Evolutionary conservation across 1,140 invertebrate species (phyloP).

Genomic region (Tachypleus tridentatus): DNA sequence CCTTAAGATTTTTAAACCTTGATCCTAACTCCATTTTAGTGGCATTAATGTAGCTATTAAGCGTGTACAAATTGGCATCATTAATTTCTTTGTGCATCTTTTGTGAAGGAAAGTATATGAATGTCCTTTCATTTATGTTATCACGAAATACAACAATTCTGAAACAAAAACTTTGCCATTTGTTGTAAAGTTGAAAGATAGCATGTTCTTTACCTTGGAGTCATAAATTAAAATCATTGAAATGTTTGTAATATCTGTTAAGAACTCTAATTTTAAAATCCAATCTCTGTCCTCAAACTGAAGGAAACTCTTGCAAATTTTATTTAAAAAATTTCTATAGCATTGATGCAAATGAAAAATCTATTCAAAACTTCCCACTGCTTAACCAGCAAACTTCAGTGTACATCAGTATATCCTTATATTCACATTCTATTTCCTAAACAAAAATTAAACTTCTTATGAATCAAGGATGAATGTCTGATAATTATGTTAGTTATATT

Average conservation of each 20-base stretch:
- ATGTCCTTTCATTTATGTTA: not conserved
- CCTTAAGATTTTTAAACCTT: no score
- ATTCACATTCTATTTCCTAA: not conserved
- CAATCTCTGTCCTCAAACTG: not conserved
- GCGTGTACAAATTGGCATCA: no score
- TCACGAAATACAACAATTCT: not conserved
- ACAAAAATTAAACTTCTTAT: not conserved
- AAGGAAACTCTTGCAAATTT: not conserved
- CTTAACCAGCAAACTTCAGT: slow-evolving; percentile 5
- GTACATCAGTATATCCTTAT: not conserved
- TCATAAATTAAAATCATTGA: not conserved
- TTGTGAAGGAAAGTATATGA: not conserved
- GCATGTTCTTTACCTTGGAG: slow-evolving; percentile 1
- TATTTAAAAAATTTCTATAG: not conserved
- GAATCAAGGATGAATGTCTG: not conserved
- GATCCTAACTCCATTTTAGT: no score
- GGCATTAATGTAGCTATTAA: no score
- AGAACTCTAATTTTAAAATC: not conserved
- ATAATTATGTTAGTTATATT: slow-evolving; percentile 1
- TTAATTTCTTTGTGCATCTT: not conserved
- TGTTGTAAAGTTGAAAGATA: not conserved
- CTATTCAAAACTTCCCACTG: not conserved
- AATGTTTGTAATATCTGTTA: not conserved
- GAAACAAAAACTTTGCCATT: not conserved
- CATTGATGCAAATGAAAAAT: not conserved